Base-by-base conservation (phyloP, 1,140 invertebrate species). In the Odontomachus brunneus region DNA sequence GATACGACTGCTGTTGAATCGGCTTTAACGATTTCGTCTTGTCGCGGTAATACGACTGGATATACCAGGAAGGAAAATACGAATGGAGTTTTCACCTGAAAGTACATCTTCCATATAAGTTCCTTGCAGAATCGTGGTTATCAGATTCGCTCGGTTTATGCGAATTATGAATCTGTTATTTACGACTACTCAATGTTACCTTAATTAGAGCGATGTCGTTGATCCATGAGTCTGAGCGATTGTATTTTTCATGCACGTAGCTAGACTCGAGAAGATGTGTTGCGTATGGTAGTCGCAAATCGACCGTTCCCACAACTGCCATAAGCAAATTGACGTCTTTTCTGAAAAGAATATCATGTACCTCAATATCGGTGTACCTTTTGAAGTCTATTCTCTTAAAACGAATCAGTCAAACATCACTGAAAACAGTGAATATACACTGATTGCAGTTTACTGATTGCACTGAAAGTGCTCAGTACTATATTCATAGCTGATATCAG, bases 191-290 rank as follows among this genome's bases (percentile, higher is more conserved):
- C 24, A 24, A 49, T 9, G 15, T 24, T 75, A 89, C 85, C 78
- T 72, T 83, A 12, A 89, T 2, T n/a, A 85, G 19, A 26, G 84
- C 83, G 38, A 90, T 89, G 49, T 90, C 89, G n/a, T 90, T 82
- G 12, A 51, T 63, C 48, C 66, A 87, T 5, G 82, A 57, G 19
- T 89, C 66, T 0, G 1, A 22, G 0, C 33, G n/a, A 29, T 85
- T 22, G 26, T 90, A 90, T 19, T 38, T 19, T 29, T 87, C 62
- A 17, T 90, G 89, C 19, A 83, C 3, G 44, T 83, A 83, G 51
- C 78, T 55, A 12, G 74, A 62, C n/a, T 85, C 51, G n/a, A 84
- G 55, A 0, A 14, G 0, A n/a, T 83, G 51, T 4, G 17, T 17
- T 11, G 29, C 12, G 51, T 22, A 1, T 15, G 82, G 59, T 12